A percentile compares a stretch with the other conserved stretches of the same genome.
Conservation (phyloP, 2,113 vertebrate genomes). For the Nannobrachium achirus region DNA sequence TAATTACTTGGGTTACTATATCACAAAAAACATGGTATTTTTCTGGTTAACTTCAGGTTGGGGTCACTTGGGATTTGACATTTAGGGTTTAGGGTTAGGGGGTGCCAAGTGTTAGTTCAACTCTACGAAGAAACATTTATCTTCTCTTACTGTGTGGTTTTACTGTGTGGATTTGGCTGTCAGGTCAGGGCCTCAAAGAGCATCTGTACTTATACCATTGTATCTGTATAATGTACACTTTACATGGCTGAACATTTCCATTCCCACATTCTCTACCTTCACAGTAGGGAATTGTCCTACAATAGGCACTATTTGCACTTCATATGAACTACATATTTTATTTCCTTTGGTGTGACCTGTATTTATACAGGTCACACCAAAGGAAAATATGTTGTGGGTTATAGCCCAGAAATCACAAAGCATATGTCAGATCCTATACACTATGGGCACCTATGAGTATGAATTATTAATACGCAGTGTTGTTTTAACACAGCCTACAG, state of each 20-base stretch:
- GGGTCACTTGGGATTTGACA: too few species aligned
- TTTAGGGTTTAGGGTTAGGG: too few species aligned
- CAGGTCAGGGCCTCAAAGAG: too few species aligned
- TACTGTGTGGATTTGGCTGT: too few species aligned
- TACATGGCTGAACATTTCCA: conserved; percentile 6
- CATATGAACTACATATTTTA: not conserved
- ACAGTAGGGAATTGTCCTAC: not conserved
- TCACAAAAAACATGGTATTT: too few species aligned
- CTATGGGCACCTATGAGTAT: not conserved
- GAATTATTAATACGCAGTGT: not conserved
- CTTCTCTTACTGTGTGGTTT: not conserved
- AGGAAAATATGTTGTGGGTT: too few species aligned
- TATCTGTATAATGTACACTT: conserved; percentile 3
- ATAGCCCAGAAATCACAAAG: not conserved
- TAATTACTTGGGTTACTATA: too few species aligned
- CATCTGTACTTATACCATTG: too few species aligned
- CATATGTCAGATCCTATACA: not conserved
- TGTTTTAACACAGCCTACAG: not conserved
- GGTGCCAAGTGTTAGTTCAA: too few species aligned
- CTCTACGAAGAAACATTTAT: not conserved
- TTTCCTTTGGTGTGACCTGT: not conserved
- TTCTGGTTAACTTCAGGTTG: too few species aligned
- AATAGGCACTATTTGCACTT: not conserved
- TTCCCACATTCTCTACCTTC: not conserved
- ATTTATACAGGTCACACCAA: too few species aligned